These are phyloP conservation scores for Grantiella picta DNA, from an alignment of 2,113 vertebrate genomes.

Conservation along the genomic window DNA sequence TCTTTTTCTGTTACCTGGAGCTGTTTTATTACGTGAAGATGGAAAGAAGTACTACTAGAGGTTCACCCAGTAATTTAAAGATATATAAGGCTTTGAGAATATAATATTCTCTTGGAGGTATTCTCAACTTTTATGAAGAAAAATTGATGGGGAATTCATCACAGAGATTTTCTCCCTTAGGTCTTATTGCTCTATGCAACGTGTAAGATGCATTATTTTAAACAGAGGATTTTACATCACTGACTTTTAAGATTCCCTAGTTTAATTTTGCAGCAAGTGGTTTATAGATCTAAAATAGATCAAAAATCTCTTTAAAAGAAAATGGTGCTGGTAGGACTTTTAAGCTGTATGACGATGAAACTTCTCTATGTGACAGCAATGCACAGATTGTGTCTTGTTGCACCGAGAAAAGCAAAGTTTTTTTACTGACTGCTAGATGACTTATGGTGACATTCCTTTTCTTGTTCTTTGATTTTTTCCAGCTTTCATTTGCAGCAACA, in stretches of 20 bases:
- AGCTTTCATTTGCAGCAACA: slow-evolving; percentile 98
- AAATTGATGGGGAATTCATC: not conserved
- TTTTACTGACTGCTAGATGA: not conserved
- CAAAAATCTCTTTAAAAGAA: not conserved
- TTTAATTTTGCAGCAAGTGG: not conserved
- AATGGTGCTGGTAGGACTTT: not conserved
- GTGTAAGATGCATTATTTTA: not conserved
- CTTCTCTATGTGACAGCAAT: not conserved
- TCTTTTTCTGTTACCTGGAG: not conserved
- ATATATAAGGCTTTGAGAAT: not conserved
- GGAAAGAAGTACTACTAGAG: not conserved
- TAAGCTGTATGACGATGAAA: not conserved
- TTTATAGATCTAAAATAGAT: not conserved
- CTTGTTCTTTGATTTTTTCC: slow-evolving; percentile 36
- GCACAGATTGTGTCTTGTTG: not conserved
- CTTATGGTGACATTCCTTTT: not conserved
- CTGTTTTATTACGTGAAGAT: not conserved
- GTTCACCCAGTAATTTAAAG: not conserved
- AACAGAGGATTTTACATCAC: not conserved
- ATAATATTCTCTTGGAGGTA: not conserved
- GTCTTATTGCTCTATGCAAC: not conserved
- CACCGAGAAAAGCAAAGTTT: not conserved
- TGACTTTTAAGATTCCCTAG: not conserved
- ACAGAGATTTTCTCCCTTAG: not conserved
- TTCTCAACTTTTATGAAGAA: not conserved